Evolutionary conservation across 2,113 vertebrate genomes (phyloP).

Genomic region (Cebus imitator): DNA sequence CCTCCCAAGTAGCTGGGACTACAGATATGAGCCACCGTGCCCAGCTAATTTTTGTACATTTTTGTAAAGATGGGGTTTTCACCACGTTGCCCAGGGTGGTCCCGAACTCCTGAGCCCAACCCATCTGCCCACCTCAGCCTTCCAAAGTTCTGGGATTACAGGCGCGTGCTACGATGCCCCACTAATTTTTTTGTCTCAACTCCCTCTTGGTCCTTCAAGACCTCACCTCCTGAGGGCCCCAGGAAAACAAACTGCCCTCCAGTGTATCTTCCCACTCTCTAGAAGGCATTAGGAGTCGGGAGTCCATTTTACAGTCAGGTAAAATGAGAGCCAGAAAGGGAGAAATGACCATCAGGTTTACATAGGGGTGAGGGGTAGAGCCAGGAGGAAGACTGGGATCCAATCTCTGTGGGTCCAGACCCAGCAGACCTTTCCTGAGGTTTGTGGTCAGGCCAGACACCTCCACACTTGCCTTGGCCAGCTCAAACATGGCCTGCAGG

Average conservation of each 20-base stretch:
- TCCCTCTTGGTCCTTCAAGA: not conserved
- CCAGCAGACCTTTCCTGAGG: not conserved
- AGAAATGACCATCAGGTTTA: not conserved
- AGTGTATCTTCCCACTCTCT: not conserved
- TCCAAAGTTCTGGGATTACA: too few relatives aligned
- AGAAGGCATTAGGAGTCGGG: not conserved
- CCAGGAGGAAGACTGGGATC: too few relatives aligned
- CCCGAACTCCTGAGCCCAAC: too few relatives aligned
- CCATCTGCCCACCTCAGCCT: too few relatives aligned
- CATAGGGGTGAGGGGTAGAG: rapidly evolving
- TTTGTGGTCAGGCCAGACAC: not conserved
- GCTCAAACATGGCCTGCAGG: constrained; percentile 96
- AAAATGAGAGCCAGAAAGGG: not conserved
- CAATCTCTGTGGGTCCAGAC: not conserved
- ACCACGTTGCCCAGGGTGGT: too few relatives aligned
- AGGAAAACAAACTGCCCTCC: not conserved
- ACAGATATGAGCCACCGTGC: too few relatives aligned
- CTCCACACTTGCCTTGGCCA: constrained; percentile 88
- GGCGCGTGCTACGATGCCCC: rapidly evolving
- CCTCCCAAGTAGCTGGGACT: too few relatives aligned
- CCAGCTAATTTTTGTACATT: too few relatives aligned
- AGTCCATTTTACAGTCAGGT: not conserved
- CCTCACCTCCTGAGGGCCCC: not conserved
- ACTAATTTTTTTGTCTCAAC: too few relatives aligned
- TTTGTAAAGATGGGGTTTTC: too few relatives aligned